Evolutionary conservation across 2,113 vertebrate species (phyloP), one percentile per base, ranked within the genome.

Genomic region (Atlantisia rogersi): DNA sequence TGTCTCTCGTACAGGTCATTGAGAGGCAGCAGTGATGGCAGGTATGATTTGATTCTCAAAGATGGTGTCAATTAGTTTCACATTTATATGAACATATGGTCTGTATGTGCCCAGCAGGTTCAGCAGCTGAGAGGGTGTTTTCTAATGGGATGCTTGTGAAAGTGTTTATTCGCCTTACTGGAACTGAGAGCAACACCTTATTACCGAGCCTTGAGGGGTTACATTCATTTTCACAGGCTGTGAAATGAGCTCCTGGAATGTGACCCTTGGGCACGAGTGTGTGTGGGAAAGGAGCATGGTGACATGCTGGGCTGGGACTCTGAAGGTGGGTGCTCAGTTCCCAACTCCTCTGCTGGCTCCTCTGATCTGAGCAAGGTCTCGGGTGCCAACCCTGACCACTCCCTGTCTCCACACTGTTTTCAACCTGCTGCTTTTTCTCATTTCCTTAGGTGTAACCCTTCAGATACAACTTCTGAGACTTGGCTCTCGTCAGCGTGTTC

Each of bases 271-370:
- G 68, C 8, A 29, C 11, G 55, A 46, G 19, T 10, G 15, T 1
- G 7, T 35, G 19, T 25, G 31, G 59, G 59, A 58, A 67, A 35
- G 15, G 11, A 64, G 10, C 9, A 3, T 1, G 15, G 22, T 44
- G 15, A 74, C 40, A 35, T 16, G 21, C 19, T 13, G n/a, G 22
- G 7, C 12, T 64, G 55, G 52, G 39, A 19, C n/a, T 44, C 12
- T 2, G 12, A 32, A 56, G 19, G 40, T 12, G 3, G 1, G 15
- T 25, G 29, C 31, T 79, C 1, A 0, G 6, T 52, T 64, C 12
- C 32, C 32, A 74, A 19, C 52, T 63, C 15, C 71, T 32, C 35
- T 0, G 0, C 22, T 62, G 50, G 11, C 19, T 31, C 10, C 21
- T 22, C 35, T 56, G 19, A 59, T 55, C 31, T 55, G n/a, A 22